A percentile compares a stretch with the other conserved stretches of the same genome.
Evolutionary conservation across 1,140 invertebrate genomes (phyloP).

Genomic region (Aphelenchoides fujianensis): DNA sequence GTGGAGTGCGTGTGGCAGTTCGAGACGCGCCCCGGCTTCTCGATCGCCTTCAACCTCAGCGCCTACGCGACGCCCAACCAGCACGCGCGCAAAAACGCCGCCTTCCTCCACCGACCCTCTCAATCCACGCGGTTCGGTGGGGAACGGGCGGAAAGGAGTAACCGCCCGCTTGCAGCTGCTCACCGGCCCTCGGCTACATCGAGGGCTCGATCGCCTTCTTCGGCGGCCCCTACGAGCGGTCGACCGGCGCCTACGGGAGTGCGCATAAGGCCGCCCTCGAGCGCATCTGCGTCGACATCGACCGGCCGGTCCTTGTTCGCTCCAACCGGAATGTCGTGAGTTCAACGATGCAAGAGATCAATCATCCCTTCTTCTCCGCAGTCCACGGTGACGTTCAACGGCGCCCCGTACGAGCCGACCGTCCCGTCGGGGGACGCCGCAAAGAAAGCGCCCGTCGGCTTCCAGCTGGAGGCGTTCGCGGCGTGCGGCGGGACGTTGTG

Average conservation of each 20-base stretch:
- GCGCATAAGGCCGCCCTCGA: constrained; percentile 14
- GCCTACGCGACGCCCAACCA: background rate
- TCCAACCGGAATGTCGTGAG: constrained; percentile 8
- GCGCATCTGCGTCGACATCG: constrained; percentile 36
- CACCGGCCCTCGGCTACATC: constrained; percentile 6
- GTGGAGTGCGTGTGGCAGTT: constrained; percentile 39
- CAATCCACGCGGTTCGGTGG: background rate
- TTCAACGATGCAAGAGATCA: background rate
- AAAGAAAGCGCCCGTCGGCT: constrained; percentile 36
- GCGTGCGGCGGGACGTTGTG: constrained; percentile 51
- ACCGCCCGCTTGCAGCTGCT: constrained; percentile 32
- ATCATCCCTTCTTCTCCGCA: background rate
- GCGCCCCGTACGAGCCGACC: constrained; percentile 48
- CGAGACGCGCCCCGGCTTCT: constrained; percentile 30
- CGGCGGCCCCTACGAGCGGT: constrained; percentile 16
- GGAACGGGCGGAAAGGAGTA: no score
- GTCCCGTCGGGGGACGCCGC: constrained; percentile 29
- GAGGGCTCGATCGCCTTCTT: constrained; percentile 23
- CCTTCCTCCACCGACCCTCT: background rate
- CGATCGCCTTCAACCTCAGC: constrained; percentile 7
- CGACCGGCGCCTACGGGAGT: background rate
- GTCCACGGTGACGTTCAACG: constrained; percentile 50
- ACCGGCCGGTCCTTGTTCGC: constrained; percentile 19
- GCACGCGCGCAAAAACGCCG: background rate
- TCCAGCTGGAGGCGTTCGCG: constrained; percentile 38